phyloP scores from a whole-genome alignment of 2,113 vertebrate species.

The Indicator maculatus region DNA sequence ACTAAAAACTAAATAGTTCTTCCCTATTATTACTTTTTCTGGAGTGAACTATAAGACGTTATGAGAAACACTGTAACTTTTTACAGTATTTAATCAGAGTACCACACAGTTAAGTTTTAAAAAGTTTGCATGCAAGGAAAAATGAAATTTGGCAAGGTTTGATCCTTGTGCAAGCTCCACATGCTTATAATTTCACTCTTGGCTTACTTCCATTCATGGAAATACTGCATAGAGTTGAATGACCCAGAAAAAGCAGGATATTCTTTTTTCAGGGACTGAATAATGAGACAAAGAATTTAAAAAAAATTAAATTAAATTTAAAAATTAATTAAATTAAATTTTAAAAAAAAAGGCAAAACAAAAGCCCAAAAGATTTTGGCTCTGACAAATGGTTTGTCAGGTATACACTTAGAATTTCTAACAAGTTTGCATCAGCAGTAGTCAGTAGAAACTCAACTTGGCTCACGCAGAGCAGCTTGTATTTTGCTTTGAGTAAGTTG shows the following conservation, averaged over 20 bases:
- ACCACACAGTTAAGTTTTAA: neutral
- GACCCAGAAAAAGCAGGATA: slow-evolving; percentile 4
- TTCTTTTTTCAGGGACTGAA: neutral
- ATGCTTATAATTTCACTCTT: slow-evolving; percentile 5
- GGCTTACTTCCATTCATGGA: neutral
- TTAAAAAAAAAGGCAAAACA: neutral
- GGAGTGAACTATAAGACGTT: neutral
- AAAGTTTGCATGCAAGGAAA: neutral
- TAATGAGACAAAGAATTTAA: neutral
- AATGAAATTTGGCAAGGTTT: slow-evolving; percentile 4
- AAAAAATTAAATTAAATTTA: neutral
- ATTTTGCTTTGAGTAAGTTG: neutral
- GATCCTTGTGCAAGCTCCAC: neutral
- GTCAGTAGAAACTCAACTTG: neutral
- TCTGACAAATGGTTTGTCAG: neutral
- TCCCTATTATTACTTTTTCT: neutral
- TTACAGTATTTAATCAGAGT: neutral
- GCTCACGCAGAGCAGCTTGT: neutral
- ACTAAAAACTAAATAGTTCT: neutral
- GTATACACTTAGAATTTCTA: neutral
- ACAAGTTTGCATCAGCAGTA: neutral
- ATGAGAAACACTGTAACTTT: neutral
- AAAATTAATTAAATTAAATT: neutral
- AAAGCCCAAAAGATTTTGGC: neutral
- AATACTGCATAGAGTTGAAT: neutral